Conservation (phyloP, 2,113 vertebrate genomes). For the Leptocoma aspasia region DNA sequence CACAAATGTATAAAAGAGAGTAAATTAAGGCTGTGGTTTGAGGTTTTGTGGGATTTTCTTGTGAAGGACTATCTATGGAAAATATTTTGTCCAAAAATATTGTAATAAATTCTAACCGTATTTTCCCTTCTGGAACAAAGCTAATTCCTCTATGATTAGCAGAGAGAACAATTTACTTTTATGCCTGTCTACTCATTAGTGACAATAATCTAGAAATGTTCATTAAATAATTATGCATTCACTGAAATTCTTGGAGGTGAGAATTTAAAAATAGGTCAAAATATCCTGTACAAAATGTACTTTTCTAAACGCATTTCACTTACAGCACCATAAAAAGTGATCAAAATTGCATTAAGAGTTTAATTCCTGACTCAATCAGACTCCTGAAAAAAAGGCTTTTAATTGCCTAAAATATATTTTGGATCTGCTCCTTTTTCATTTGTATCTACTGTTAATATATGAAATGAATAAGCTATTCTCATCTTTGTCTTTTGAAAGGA, state of each 20-base stretch:
- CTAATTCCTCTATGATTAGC: not conserved
- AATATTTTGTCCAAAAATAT: not conserved
- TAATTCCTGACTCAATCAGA: not conserved
- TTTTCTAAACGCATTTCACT: conserved; percentile 5
- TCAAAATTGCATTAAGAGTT: not conserved
- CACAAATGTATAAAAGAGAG: not conserved
- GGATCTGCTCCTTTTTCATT: not conserved
- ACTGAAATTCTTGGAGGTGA: not conserved
- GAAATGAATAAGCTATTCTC: not conserved
- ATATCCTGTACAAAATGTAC: not conserved
- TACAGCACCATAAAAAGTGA: not conserved
- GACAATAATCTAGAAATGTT: not conserved
- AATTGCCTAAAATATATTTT: not conserved
- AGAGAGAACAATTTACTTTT: not conserved
- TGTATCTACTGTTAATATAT: not conserved
- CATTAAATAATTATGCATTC: not conserved
- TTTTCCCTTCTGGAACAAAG: not conserved
- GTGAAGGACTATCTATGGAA: not conserved
- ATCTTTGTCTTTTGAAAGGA: not conserved
- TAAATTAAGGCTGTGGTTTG: not conserved
- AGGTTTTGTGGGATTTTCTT: not conserved
- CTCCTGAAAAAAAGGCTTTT: not conserved
- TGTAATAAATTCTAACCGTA: not conserved
- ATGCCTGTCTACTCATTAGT: not conserved
- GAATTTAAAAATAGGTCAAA: not conserved